Evolutionary conservation across 2,113 vertebrate genomes (phyloP).

Genomic region (Ginglymostoma cirratum): DNA sequence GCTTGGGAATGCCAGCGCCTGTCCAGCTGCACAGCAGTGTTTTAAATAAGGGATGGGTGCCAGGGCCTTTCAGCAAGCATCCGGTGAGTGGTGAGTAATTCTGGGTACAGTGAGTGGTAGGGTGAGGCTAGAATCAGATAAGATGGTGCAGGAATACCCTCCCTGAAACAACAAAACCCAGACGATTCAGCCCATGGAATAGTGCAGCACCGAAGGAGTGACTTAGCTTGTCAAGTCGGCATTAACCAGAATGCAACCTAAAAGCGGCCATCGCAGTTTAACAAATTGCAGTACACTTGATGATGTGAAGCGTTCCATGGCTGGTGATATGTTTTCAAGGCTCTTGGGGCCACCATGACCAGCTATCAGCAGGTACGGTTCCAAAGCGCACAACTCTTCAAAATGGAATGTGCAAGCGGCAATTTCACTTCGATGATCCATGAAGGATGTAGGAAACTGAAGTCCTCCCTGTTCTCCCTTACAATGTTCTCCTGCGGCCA

Average conservation of each 20-base stretch:
- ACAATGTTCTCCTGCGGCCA: not conserved
- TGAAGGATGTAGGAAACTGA: not conserved
- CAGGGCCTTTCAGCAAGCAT: too few relatives aligned
- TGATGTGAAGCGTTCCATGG: not conserved
- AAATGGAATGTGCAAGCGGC: not conserved
- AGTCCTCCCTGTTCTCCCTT: not conserved
- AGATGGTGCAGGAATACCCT: too few relatives aligned
- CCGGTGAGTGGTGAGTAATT: too few relatives aligned
- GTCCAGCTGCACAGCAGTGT: too few relatives aligned
- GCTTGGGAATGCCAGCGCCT: too few relatives aligned
- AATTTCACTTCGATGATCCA: not conserved
- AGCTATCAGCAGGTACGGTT: not conserved
- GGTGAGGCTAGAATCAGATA: too few relatives aligned
- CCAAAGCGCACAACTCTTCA: not conserved
- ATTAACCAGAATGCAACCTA: not conserved
- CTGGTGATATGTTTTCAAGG: not conserved
- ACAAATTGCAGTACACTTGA: not conserved
- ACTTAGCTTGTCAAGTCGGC: not conserved
- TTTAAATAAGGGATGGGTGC: too few relatives aligned
- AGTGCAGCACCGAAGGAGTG: not conserved
- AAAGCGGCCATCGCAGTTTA: not conserved
- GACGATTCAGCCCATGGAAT: too few relatives aligned
- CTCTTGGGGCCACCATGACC: not conserved
- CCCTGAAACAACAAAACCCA: too few relatives aligned
- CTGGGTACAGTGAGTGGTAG: too few relatives aligned